Evolutionary conservation across 2,797 vertebrate species (phyloP), one percentile per base, ranked within the genome.

Genomic region (Rhinella marina): DNA sequence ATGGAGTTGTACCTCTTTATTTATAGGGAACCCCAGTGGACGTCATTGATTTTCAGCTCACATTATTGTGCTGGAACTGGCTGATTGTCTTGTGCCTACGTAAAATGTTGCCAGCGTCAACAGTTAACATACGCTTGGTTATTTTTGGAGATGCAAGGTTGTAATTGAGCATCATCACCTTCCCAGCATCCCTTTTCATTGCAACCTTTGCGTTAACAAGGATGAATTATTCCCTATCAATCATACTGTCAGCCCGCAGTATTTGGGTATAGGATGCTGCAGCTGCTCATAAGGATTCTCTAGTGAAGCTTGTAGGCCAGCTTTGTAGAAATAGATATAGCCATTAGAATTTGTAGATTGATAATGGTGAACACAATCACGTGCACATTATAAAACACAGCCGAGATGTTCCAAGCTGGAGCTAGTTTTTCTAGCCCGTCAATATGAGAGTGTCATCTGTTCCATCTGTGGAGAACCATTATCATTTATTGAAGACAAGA

Each of bases 201-300:
- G 66, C 82, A 72, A 75, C 29, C 61, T 73, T 84, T 68, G 64
- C 56, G 82, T 85, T 88, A 88, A 85, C 25, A 57, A 85, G 76
- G 64, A 52, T 13, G 61, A 59, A 68, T 64, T 57, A 13, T 70
- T 57, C 25, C 64, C 77, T 72, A 88, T 88, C 80, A 84, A 88
- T 88, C 87, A 88, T 25, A 56, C 77, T 85, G 87, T 88, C 87
- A 62, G 57, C 61, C 66, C 62, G 64, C 82, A 56, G 82, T 41
- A 75, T 85, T 64, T 81, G 32, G 81, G 7, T 64, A 79, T 10
- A 75, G 61, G 82, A 85, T 85, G 48, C 82, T 32, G 87, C 87
- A 80, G 87, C 73, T 84, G 87, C 82, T 84, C 76, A 29, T 19
- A 75, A 72, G 72, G 48, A 48, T 76, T 48, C 54, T 32, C 56